phyloP scores from a whole-genome alignment of 2,888 invertebrate genomes.

The Electrophaes corylata region DNA sequence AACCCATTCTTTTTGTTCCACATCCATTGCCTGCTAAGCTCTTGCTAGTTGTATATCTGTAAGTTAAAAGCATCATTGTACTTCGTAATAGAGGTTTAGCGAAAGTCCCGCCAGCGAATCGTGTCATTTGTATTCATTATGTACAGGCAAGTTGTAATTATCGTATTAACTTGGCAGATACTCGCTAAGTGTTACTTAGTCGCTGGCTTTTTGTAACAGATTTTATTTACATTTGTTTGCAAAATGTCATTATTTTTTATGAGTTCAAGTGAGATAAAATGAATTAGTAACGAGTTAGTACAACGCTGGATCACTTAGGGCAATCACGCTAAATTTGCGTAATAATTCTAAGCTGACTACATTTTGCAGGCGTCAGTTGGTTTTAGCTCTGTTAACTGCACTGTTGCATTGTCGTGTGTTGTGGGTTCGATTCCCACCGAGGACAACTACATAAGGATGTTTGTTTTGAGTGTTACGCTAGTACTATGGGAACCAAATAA shows the following conservation, averaged over 20 bases:
- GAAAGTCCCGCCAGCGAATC: slow-evolving; percentile 28
- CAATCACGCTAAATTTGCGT: too few relatives aligned
- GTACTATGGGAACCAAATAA: too few relatives aligned
- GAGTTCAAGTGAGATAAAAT: slow-evolving; percentile 15
- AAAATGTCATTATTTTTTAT: slow-evolving; percentile 34
- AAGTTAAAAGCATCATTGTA: slow-evolving; percentile 15
- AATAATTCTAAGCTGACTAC: too few relatives aligned
- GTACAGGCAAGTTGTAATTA: slow-evolving; percentile 56
- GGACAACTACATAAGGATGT: too few relatives aligned
- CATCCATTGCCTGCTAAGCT: slow-evolving; percentile 16
- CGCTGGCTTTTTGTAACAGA: slow-evolving; percentile 49
- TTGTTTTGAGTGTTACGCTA: too few relatives aligned
- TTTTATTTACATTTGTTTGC: slow-evolving; percentile 42
- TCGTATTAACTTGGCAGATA: slow-evolving; percentile 55
- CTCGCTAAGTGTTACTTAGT: slow-evolving; percentile 47
- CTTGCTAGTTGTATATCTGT: not conserved
- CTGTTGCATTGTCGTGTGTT: too few relatives aligned
- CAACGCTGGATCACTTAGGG: too few relatives aligned
- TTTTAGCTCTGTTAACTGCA: too few relatives aligned
- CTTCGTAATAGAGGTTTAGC: not conserved
- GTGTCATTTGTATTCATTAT: slow-evolving; percentile 61
- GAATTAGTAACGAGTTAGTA: too few relatives aligned
- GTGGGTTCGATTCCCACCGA: too few relatives aligned
- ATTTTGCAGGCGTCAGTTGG: too few relatives aligned
- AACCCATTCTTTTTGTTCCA: not conserved